Evolutionary conservation across 2,797 vertebrate species (phyloP).

Genomic region (Babyrousa celebensis): DNA sequence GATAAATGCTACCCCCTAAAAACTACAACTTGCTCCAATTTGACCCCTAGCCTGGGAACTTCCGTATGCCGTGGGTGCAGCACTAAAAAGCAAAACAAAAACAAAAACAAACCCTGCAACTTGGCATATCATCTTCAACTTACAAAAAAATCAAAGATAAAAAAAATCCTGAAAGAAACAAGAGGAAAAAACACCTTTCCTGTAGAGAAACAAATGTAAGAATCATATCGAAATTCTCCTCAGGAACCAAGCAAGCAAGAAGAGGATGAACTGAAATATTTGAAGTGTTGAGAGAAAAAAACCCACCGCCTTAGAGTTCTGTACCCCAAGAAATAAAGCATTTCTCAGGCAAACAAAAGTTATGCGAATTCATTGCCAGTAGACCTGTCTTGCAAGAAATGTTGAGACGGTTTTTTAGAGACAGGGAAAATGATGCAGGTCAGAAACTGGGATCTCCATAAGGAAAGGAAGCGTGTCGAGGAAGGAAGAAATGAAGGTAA

Average conservation of each 20-base stretch:
- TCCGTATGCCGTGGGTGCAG: too few species aligned
- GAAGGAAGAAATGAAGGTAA: slow-evolving; percentile 12
- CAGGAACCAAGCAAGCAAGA: neutral
- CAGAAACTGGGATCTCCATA: neutral
- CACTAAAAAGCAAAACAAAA: too few species aligned
- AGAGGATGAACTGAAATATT: neutral
- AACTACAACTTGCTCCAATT: neutral
- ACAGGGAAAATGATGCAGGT: neutral
- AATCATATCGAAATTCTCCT: neutral
- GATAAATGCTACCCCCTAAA: neutral
- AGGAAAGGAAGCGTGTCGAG: neutral
- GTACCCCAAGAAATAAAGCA: neutral
- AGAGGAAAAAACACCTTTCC: neutral
- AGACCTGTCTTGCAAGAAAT: neutral
- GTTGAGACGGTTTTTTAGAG: neutral
- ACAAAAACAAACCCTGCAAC: too few species aligned
- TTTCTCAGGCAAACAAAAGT: neutral
- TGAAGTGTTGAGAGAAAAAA: neutral
- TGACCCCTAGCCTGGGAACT: too few species aligned
- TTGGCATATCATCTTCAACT: neutral
- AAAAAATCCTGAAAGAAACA: slow-evolving; percentile 6
- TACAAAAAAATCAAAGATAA: neutral
- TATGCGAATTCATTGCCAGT: too few species aligned
- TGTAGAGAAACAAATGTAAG: neutral
- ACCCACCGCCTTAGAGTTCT: neutral